Evolutionary conservation across 2,113 vertebrate genomes (phyloP), one percentile per base, ranked within the genome.

Genomic region (Naja naja): DNA sequence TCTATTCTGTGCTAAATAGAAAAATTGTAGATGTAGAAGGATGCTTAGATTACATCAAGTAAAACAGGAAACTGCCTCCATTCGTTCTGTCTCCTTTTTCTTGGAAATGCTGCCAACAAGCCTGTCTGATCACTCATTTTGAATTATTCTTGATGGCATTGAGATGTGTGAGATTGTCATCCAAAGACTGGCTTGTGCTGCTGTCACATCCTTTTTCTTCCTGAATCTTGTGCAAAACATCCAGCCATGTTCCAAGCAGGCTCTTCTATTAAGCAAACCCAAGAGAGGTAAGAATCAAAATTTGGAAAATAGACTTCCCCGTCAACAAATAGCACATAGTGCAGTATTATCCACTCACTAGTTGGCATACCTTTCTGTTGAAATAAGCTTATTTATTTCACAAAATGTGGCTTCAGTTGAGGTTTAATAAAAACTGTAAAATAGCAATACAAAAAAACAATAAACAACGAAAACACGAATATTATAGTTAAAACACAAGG

Each of bases 61-160:
- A 88, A 94, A 92, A 92, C 95, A 96, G 93, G 95, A 53, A 95
- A 86, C 47, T n/a, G 92, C 95, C 88, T 52, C 90, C 90, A 60
- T 90, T 86, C 47, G 27, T 25, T 10, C 16, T 45, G 22, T 60
- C n/a, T 56, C 53, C 54, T 5, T 52, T 90, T 94, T 94, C 91
- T 94, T 91, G 56, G 94, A 93, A 95, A 91, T 94, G 93, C 93
- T 97, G 96, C 93, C 91, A 96, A 96, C 91, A 96, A 96, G 92
- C 10, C 27, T 94, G 94, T 93, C 90, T 94, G 88, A 95, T 94
- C 88, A 92, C 92, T 97, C 96, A 93, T 90, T 93, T 94, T 95
- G 96, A 97, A 97, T 97, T 97, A 95, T 87, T 90, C 94, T 94
- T 91, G 93, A 96, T 94, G 74, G 89, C 95, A 93, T 1, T 94